Percentiles rank a stretch among this genome's conserved stretches.
Evolutionary conservation across 1,140 invertebrate species (phyloP).

Genomic region (Drosophila sechellia): DNA sequence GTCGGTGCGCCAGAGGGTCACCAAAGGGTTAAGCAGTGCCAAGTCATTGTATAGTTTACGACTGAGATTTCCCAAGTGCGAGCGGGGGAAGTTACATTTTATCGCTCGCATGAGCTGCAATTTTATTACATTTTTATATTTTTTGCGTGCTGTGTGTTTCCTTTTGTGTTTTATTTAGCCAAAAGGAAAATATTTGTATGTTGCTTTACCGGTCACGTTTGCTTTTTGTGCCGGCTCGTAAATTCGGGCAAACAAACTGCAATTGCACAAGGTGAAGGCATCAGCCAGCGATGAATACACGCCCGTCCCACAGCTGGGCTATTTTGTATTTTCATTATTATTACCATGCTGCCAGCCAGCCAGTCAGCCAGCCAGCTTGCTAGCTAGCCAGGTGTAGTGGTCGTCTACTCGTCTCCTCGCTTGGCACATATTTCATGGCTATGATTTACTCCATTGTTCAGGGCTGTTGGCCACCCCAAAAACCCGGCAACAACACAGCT

Average conservation of each 20-base stretch:
- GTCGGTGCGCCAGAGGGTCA: not conserved
- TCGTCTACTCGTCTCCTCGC: constrained; percentile 41
- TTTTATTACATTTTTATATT: constrained; percentile 74
- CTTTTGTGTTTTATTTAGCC: constrained; percentile 34
- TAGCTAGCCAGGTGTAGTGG: constrained; percentile 8
- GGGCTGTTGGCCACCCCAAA: constrained; percentile 64
- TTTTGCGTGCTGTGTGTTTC: constrained; percentile 8
- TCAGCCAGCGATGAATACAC: constrained; percentile 40
- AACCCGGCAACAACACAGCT: constrained; percentile 46
- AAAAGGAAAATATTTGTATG: constrained; percentile 31
- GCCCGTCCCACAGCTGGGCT: constrained; percentile 42
- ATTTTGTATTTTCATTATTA: constrained; percentile 76
- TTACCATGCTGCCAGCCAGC: constrained; percentile 40
- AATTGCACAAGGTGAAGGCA: constrained; percentile 65
- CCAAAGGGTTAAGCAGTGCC: constrained; percentile 58
- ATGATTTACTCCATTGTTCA: constrained; percentile 80
- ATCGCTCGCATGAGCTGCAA: constrained; percentile 73
- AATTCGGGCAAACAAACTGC: constrained; percentile 66
- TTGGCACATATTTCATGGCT: constrained; percentile 80
- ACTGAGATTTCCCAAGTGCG: constrained; percentile 50
- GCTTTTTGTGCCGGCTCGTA: constrained; percentile 55
- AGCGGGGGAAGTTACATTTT: constrained; percentile 37
- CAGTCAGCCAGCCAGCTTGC: constrained; percentile 8
- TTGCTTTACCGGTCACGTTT: constrained; percentile 63
- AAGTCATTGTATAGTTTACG: constrained; percentile 77